Percentiles rank a stretch among this genome's conserved stretches.
phyloP scores from a whole-genome alignment of 2,797 vertebrate genomes.

The Catostomus latipinnis region DNA sequence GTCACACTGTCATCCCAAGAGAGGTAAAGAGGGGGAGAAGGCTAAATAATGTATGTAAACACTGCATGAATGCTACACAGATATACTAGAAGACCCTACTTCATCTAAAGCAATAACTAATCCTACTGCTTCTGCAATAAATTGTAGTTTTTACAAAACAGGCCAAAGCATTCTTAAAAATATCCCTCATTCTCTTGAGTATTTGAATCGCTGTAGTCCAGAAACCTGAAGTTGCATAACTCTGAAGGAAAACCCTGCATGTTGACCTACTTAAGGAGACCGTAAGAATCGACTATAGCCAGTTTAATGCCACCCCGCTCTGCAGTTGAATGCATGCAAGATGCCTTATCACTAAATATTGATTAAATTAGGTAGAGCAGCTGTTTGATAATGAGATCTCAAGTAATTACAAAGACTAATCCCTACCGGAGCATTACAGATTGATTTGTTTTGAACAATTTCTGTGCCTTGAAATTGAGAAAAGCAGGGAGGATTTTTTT shows the following conservation, averaged over 20 bases:
- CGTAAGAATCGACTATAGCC: slow-evolving; percentile 46
- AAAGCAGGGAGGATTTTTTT: slow-evolving; percentile 14
- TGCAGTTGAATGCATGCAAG: slow-evolving; percentile 26
- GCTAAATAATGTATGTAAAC: slow-evolving; percentile 26
- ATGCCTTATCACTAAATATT: slow-evolving; percentile 61
- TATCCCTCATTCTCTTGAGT: slow-evolving; percentile 29
- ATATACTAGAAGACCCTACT: background rate
- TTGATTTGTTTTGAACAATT: slow-evolving; percentile 54
- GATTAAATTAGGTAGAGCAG: slow-evolving; percentile 62
- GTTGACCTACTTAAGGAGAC: slow-evolving; percentile 59
- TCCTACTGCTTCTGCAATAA: slow-evolving; percentile 6
- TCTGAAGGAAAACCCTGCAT: slow-evolving; percentile 42
- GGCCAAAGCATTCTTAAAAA: slow-evolving; percentile 29
- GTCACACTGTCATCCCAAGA: slow-evolving; percentile 18
- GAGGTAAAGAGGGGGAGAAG: background rate
- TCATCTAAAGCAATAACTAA: slow-evolving; percentile 18
- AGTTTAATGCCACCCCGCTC: slow-evolving; percentile 30
- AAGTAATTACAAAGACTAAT: slow-evolving; percentile 58
- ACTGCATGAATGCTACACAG: background rate
- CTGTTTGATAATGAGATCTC: slow-evolving; percentile 62
- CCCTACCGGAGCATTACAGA: slow-evolving; percentile 30
- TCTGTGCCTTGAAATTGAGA: slow-evolving; percentile 48
- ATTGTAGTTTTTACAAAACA: slow-evolving; percentile 33
- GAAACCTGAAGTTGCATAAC: slow-evolving; percentile 53
- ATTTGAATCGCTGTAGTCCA: slow-evolving; percentile 33